Evolutionary conservation across 1,140 invertebrate genomes (phyloP).

Genomic region (Musca vetustissima): DNA sequence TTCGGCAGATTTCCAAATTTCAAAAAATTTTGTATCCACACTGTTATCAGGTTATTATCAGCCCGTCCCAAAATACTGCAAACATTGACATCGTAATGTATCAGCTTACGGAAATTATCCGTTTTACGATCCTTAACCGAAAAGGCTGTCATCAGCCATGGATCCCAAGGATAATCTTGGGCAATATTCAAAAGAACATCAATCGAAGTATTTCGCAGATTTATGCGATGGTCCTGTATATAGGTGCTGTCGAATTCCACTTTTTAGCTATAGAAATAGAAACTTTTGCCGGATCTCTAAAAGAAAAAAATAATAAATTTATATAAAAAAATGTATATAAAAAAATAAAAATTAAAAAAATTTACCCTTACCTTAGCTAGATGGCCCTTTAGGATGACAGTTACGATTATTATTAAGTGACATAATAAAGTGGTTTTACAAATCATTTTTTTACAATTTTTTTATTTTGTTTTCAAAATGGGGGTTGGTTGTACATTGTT

Average conservation of each 20-base stretch:
- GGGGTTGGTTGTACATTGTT: too few relatives aligned
- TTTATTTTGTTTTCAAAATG: too few relatives aligned
- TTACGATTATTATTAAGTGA: too few relatives aligned
- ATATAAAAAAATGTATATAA: too few relatives aligned
- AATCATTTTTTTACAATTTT: too few relatives aligned
- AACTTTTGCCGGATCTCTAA: too few relatives aligned
- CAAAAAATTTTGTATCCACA: constrained; percentile 35
- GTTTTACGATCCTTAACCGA: constrained; percentile 29
- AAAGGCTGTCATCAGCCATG: constrained; percentile 31
- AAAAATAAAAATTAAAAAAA: too few relatives aligned
- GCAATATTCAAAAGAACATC: constrained; percentile 34
- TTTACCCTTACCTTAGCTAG: too few relatives aligned
- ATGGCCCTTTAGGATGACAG: too few relatives aligned
- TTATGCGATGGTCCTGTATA: constrained; percentile 23
- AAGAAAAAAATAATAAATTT: too few relatives aligned
- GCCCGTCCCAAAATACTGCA: constrained; percentile 34
- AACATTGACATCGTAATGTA: constrained; percentile 37
- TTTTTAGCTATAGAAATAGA: too few relatives aligned
- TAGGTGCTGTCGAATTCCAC: neutral
- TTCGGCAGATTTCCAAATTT: constrained; percentile 34
- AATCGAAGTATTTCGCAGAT: constrained; percentile 25
- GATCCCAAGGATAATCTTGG: constrained; percentile 26
- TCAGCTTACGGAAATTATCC: constrained; percentile 28
- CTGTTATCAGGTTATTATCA: constrained; percentile 31
- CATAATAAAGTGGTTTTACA: too few relatives aligned